Evolutionary conservation across 2,113 vertebrate species (phyloP).

Genomic region (Monarcha castaneiventris): DNA sequence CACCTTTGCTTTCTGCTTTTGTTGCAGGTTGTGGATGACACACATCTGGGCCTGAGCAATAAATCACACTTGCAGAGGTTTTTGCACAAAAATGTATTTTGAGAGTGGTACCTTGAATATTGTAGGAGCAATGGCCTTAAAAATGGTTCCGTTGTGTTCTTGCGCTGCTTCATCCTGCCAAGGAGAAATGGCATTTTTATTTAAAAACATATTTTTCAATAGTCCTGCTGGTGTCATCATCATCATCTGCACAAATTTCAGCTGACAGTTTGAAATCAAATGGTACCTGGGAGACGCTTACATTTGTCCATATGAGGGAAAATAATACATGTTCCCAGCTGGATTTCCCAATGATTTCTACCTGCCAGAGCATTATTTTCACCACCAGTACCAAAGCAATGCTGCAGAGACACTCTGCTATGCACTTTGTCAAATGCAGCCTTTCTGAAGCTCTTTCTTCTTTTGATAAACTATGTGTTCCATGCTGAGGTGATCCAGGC

Average conservation of each 20-base stretch:
- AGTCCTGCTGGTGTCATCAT: conserved; percentile 37
- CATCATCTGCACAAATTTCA: conserved; percentile 51
- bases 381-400: not conserved
- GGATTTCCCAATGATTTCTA: not conserved
- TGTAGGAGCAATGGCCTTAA: not conserved
- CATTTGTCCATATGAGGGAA: not conserved
- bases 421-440: not conserved
- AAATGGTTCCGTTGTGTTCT: not conserved
- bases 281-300: not conserved
- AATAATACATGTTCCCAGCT: conserved; percentile 12
- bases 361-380: not conserved
- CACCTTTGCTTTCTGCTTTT: not conserved
- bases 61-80: not conserved
- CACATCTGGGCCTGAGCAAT: not conserved
- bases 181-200: conserved; percentile 31
- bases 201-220: conserved; percentile 43
- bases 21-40: not conserved
- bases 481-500: not conserved
- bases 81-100: not conserved
- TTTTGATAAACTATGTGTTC: not conserved
- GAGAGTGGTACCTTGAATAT: not conserved
- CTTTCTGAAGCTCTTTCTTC: not conserved
- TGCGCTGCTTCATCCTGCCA: conserved; percentile 5
- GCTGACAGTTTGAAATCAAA: conserved; percentile 43
- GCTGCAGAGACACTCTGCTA: not conserved